Evolutionary conservation across 2,888 invertebrate genomes (phyloP).

Genomic region (Subacronicta megacephala): DNA sequence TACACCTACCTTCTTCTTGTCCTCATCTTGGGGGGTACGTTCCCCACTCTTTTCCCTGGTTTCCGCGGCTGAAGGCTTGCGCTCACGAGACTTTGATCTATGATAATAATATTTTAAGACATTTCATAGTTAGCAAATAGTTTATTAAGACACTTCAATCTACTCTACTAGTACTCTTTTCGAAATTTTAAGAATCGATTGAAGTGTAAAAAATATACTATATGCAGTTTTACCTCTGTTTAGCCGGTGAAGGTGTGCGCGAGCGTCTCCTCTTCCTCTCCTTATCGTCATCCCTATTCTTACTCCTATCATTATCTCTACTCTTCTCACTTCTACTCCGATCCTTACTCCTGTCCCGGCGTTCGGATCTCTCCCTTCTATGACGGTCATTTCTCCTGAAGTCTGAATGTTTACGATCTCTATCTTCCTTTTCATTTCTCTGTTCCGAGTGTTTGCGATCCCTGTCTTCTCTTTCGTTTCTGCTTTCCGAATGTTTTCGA

Average conservation of each 20-base stretch:
- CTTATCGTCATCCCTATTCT: conserved; percentile 48
- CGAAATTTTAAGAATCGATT: too few relatives aligned
- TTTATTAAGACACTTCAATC: too few relatives aligned
- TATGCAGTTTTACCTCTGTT: conserved; percentile 49
- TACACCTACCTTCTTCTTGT: conserved; percentile 73
- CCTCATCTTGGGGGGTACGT: conserved; percentile 64
- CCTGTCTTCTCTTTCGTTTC: conserved; percentile 39
- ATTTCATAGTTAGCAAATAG: too few relatives aligned
- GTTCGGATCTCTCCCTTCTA: conserved; percentile 43
- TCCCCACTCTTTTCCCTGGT: conserved; percentile 60
- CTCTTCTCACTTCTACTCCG: conserved; percentile 42
- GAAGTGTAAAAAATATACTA: too few relatives aligned
- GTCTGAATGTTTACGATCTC: conserved; percentile 28
- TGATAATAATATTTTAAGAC: neutral
- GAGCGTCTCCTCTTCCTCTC: conserved; percentile 66
- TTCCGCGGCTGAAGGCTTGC: conserved; percentile 56
- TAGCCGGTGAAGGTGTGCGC: conserved; percentile 71
- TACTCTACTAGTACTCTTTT: too few relatives aligned
- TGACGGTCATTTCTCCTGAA: conserved; percentile 42
- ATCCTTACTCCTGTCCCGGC: conserved; percentile 52
- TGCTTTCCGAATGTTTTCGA: conserved; percentile 30
- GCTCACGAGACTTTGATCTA: conserved; percentile 59
- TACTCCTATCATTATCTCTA: conserved; percentile 45
- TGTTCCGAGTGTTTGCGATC: conserved; percentile 25
- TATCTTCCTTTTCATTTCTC: conserved; percentile 8